phyloP scores from a whole-genome alignment of 2,113 vertebrate species.

The Haplotaxodon microlepis region DNA sequence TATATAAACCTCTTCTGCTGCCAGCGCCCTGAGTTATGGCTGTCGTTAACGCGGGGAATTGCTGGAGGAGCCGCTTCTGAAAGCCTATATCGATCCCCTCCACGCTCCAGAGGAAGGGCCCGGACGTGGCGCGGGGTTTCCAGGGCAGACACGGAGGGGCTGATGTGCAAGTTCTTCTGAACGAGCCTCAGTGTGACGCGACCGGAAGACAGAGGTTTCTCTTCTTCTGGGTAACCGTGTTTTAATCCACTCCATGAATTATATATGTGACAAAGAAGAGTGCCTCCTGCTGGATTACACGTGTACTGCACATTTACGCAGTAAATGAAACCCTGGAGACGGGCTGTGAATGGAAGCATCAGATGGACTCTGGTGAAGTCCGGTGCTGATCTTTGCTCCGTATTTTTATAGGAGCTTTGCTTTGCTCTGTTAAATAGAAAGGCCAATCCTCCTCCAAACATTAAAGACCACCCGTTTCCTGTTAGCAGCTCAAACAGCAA shows the following conservation, averaged over 20 bases:
- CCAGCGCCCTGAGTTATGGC: slow-evolving; percentile 69
- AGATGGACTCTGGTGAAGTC: background rate
- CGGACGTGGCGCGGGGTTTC: slow-evolving; percentile 47
- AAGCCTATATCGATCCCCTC: slow-evolving; percentile 68
- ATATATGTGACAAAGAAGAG: background rate
- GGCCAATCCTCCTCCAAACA: background rate
- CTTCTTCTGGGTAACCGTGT: background rate
- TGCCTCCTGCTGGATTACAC: background rate
- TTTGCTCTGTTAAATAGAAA: background rate
- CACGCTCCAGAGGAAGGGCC: slow-evolving; percentile 32
- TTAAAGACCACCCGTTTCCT: background rate
- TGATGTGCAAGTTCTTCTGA: background rate
- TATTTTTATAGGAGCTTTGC: background rate
- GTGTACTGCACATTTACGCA: background rate
- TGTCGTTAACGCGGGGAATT: slow-evolving; percentile 73
- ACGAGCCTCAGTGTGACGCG: background rate
- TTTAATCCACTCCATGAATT: background rate
- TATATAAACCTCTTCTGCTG: slow-evolving; percentile 57
- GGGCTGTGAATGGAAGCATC: background rate
- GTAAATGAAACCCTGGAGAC: background rate
- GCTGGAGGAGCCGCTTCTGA: slow-evolving; percentile 64
- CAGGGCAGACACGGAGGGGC: slow-evolving; percentile 21
- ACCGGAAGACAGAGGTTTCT: too few species aligned
- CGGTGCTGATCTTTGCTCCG: background rate
- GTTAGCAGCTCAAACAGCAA: background rate